Evolutionary conservation across 1,140 invertebrate species (phyloP).

Genomic region (Heliconius hewitsoni): DNA sequence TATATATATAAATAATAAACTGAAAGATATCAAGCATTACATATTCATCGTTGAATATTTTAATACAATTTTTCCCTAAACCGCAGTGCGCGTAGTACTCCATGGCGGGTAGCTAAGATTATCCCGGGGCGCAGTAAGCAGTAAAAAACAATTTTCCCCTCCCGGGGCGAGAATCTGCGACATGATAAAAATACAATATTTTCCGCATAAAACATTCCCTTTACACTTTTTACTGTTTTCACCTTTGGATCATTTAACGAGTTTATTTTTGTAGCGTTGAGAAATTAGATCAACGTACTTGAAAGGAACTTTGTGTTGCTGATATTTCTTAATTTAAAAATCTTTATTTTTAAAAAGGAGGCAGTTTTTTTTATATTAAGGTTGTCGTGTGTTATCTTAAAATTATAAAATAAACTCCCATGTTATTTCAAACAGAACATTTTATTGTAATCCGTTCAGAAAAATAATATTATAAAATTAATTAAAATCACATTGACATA

Average conservation of each 20-base stretch:
- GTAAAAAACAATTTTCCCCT: constrained; percentile 79
- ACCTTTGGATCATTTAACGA: constrained; percentile 53
- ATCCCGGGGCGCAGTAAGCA: constrained; percentile 72
- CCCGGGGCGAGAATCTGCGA: constrained; percentile 61
- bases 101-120: constrained; percentile 54
- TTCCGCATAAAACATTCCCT: constrained; percentile 49
- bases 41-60: not conserved
- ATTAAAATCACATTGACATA: constrained; percentile 78
- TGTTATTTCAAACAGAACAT: constrained; percentile 80
- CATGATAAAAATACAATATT: constrained; percentile 76
- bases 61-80: not conserved
- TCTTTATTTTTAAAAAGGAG: not conserved
- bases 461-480: constrained; percentile 64
- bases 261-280: constrained; percentile 47
- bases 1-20: not conserved
- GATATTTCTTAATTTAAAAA: constrained; percentile 11
- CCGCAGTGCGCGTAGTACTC: not conserved
- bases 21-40: not conserved
- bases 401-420: constrained; percentile 63
- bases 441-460: constrained; percentile 80
- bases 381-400: constrained; percentile 14
- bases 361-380: not conserved
- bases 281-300: not conserved
- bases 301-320: constrained; percentile 11
- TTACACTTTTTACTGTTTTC: constrained; percentile 38